Conservation (phyloP, 2,797 vertebrate genomes). For the Adrianichthys oophorus region DNA sequence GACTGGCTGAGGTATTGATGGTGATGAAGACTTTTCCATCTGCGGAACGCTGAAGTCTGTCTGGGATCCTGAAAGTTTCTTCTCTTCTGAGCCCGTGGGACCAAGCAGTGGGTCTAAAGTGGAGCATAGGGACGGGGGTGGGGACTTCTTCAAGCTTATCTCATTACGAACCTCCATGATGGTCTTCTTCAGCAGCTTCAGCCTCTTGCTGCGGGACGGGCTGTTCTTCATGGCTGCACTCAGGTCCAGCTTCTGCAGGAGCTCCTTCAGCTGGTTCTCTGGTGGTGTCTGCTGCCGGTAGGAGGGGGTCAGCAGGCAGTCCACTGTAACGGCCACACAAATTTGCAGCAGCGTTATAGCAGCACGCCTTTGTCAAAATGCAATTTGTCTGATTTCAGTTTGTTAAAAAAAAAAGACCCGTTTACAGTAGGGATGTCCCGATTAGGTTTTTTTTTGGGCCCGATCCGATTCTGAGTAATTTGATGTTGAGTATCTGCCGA, state of each 20-base stretch:
- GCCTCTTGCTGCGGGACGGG: slow-evolving; percentile 92
- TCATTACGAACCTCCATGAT: slow-evolving; percentile 87
- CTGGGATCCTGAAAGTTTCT: slow-evolving; percentile 42
- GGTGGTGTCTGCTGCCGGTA: slow-evolving; percentile 85
- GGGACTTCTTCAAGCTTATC: slow-evolving; percentile 83
- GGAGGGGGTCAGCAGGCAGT: slow-evolving; percentile 88
- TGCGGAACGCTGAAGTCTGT: slow-evolving; percentile 33
- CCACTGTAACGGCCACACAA: slow-evolving; percentile 78
- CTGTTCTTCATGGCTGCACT: slow-evolving; percentile 94
- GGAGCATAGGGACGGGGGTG: slow-evolving; percentile 39
- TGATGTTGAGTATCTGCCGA: no score
- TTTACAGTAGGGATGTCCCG: no score
- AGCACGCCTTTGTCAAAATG: not conserved
- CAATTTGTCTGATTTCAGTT: not conserved
- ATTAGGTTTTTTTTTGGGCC: no score
- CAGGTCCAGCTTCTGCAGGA: slow-evolving; percentile 93
- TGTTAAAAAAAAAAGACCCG: no score
- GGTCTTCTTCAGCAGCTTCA: slow-evolving; percentile 92
- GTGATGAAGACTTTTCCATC: slow-evolving; percentile 84
- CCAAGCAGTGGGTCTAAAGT: slow-evolving; percentile 33
- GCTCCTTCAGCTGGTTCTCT: slow-evolving; percentile 89
- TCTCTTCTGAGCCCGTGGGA: slow-evolving; percentile 71
- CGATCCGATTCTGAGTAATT: no score
- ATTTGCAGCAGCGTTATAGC: not conserved
- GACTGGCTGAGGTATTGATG: slow-evolving; percentile 86